Percentiles rank a stretch among this genome's conserved stretches.
These are phyloP conservation scores for Excalfactoria chinensis DNA, from an alignment of 2,113 vertebrate genomes.

Conservation along the genomic window DNA sequence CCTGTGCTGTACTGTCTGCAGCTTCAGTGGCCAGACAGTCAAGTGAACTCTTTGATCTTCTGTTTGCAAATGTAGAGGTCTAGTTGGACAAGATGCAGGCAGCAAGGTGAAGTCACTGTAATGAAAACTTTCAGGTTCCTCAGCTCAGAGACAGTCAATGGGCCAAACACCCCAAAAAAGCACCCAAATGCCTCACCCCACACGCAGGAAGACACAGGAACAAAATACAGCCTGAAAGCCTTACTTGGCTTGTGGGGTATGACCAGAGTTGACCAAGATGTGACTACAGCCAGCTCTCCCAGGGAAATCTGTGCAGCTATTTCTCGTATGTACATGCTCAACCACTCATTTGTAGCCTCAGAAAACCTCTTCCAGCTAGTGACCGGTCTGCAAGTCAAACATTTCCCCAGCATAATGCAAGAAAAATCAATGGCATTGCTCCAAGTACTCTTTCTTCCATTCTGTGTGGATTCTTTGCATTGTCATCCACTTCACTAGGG, in stretches of 20 bases:
- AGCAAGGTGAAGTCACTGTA: background rate
- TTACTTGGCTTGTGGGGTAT: background rate
- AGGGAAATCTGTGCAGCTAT: background rate
- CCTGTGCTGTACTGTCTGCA: background rate
- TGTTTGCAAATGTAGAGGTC: background rate
- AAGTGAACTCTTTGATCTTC: background rate
- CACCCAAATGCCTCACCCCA: rapidly evolving
- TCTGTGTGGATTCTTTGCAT: background rate
- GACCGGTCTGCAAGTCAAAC: background rate
- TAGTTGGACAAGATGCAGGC: background rate
- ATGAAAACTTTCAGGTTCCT: background rate
- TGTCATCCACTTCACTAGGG: background rate
- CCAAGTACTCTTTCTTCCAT: constrained; percentile 53
- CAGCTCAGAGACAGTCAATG: background rate
- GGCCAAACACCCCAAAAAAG: background rate
- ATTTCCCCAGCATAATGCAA: background rate
- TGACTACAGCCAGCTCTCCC: background rate
- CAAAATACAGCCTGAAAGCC: background rate
- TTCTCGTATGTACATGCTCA: background rate
- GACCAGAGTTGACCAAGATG: background rate
- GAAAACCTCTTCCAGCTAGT: background rate
- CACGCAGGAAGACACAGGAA: background rate
- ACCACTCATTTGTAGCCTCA: background rate
- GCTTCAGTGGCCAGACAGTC: rapidly evolving
- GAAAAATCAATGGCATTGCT: background rate